Base-by-base conservation (phyloP, 2,113 vertebrate genomes). In the Trochalopteron elliotii region DNA sequence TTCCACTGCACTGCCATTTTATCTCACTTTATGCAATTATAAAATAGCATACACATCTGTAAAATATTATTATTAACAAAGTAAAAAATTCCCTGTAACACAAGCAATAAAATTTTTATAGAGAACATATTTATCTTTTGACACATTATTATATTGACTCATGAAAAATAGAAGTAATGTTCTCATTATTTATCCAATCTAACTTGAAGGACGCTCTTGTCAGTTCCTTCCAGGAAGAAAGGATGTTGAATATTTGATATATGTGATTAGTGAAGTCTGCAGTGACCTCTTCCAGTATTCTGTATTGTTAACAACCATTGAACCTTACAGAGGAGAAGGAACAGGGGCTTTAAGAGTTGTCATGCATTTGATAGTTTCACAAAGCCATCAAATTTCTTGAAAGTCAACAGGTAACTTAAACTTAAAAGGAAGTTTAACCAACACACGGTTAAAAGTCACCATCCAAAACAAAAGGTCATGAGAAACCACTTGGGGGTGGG, bases 221-320 rank as follows among this genome's bases (percentile, higher is more conserved):
- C 52, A 83, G 28, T 56, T 92, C 47, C 68, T 90, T 86, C 63
- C 83, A 87, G 72, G 76, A 94, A 89, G 81, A 79, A 75, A 89
- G 69, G 47, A 83, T 82, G 60, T 33, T 82, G 80, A 83, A 79
- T 92, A 87, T 85, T 83, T 97, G 63, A 94, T 90, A 71, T 39
- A 69, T 65, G 42, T 47, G 61, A 94, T 64, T 33, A 92, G 35
- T 77, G 55, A 91, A 85, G 65, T 55, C 70, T 81, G 44, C 50
- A 87, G 63, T 64, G 74, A 93, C 50, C 19, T 85, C 49, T 83
- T 77, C 61, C 35, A 95, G 30, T 42, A 64, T 63, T 79, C 19
- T 44, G 44, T 33, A 68, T 52, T 83, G 47, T 80, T 81, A 89
- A 81, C 50, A 87, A 64, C 35, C 64, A 87, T 23, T 89, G 83